A percentile compares a stretch with the other conserved stretches of the same genome.
Conservation (phyloP, 1,140 invertebrate genomes). For the Rhopalosiphum padi region DNA sequence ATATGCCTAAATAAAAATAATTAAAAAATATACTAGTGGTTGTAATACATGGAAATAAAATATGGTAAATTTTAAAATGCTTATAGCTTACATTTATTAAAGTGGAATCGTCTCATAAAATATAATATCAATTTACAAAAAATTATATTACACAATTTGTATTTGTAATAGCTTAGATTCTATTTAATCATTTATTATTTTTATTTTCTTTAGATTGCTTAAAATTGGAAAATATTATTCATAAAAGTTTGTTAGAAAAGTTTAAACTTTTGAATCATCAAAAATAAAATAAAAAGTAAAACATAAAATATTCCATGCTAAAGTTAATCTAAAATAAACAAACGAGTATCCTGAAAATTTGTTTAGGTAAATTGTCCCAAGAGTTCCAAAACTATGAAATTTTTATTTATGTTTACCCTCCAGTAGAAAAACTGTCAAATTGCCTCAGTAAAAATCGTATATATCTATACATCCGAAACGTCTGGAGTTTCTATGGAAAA, state of each 20-base stretch:
- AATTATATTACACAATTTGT: no score
- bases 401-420: constrained; percentile 24
- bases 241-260: neutral
- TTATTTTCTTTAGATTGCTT: neutral
- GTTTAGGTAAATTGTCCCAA: constrained; percentile 37
- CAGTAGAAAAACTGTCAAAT: neutral
- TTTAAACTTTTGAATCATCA: neutral
- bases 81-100: neutral
- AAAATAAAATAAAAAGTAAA: constrained; percentile 13
- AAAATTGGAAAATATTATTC: constrained; percentile 13
- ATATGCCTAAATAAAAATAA: no score
- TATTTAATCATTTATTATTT: neutral
- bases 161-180: neutral
- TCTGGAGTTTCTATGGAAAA: neutral
- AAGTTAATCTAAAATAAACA: neutral
- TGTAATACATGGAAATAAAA: no score
- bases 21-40: no score
- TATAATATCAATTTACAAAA: neutral
- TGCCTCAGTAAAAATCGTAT: neutral
- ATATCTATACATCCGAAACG: neutral
- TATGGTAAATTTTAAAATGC: no score
- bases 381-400: neutral
- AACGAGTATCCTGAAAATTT: constrained; percentile 4
- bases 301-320: neutral
- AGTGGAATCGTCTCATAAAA: neutral